These are phyloP conservation scores for Nomada flava DNA, from an alignment of 2,888 invertebrate species.

Conservation along the genomic window DNA sequence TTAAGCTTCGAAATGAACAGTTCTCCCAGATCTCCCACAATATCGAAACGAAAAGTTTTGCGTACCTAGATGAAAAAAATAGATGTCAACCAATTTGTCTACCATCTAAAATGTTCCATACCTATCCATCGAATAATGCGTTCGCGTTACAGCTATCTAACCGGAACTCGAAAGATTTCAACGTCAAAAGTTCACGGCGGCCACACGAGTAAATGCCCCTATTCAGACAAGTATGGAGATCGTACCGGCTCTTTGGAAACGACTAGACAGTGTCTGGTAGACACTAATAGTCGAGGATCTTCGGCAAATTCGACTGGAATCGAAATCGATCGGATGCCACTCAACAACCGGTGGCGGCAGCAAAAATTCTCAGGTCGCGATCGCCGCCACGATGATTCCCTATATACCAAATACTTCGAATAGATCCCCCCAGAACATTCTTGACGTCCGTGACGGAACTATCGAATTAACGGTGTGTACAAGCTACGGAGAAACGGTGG, in stretches of 20 bases:
- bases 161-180: conserved; percentile 9
- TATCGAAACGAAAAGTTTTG: too few relatives aligned
- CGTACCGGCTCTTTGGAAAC: conserved; percentile 30
- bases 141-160: background rate
- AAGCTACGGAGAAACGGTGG: conserved; percentile 49
- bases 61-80: too few relatives aligned
- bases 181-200: conserved; percentile 3
- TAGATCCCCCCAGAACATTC: conserved; percentile 69
- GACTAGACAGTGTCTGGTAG: background rate
- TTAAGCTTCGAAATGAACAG: too few relatives aligned
- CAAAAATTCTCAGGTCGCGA: conserved; percentile 62
- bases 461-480: conserved; percentile 70
- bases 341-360: conserved; percentile 45
- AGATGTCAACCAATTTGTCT: too few relatives aligned
- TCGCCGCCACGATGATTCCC: conserved; percentile 30
- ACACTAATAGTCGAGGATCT: conserved; percentile 49
- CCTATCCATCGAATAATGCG: too few relatives aligned
- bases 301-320: conserved; percentile 51
- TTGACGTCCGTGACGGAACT: conserved; percentile 69
- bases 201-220: conserved; percentile 29
- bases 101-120: too few relatives aligned
- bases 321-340: conserved; percentile 62
- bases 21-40: too few relatives aligned
- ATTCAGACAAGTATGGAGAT: conserved; percentile 18
- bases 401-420: conserved; percentile 64